Evolutionary conservation across 2,888 invertebrate genomes (phyloP), one percentile per base, ranked within the genome.

Genomic region (Eupithecia insigniata): DNA sequence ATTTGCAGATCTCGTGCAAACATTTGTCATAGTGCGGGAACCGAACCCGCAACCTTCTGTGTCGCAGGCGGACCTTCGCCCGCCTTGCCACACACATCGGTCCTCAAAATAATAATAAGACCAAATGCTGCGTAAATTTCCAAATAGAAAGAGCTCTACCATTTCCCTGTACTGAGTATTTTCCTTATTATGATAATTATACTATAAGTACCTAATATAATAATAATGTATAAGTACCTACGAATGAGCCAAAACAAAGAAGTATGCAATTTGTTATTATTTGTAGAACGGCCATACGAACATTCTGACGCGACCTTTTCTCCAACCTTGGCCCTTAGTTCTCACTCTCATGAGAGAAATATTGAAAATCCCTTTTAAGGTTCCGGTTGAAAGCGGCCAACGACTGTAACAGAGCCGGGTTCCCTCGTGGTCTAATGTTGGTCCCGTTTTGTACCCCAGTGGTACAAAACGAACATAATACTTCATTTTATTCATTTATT

Each of bases 331-430:
- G 43, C 51, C 46, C 51, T 22, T 22, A 22, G 22, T 51, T 51
- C 51, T 55, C 22, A 26, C 26, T 26, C 55, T 55, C 55, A 2
- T 14, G 26, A 55, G 55, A 55, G 26, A 14, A 55, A 55, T 55
- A 55, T 55, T 26, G 26, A 55, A 26, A 55, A 55, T 55, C 55
- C 55, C 55, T 55, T 51, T 26, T 55, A 26, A 26, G 55, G 55
- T 55, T 46, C 5, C 26, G 26, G 55, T 55, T 14, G 55, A 55
- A 26, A 55, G 1, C 12, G 14, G 22, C 22, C 22, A 55, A 55
- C 55, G 14, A 55, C 55, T 55, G 26, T 26, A 26, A 55, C 22
- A 55, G 26, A 51, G 22, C 22, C 26, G 10, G 26, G 55, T 26
- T 55, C 22, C 55, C 26, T 26, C 12, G 55, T 55, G 55, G 55